phyloP scores from a whole-genome alignment of 2,113 vertebrate genomes.

The Podarcis muralis region DNA sequence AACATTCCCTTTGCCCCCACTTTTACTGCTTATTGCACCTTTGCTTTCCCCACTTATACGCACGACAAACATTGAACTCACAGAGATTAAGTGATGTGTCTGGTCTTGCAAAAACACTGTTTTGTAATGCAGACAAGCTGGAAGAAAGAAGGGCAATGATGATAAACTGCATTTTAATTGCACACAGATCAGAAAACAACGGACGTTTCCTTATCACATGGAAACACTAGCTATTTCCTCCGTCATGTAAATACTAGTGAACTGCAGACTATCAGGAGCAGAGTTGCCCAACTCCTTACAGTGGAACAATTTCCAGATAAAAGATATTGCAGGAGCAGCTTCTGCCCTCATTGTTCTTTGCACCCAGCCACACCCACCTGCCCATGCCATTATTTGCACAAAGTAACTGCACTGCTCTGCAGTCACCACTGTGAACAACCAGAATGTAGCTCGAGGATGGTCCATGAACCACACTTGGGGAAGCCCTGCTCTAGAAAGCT shows the following conservation, averaged over 20 bases:
- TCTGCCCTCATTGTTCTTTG: too few relatives aligned
- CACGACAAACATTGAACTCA: background rate
- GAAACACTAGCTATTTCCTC: background rate
- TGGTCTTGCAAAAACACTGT: constrained; percentile 5
- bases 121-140: background rate
- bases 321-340: background rate
- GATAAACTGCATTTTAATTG: background rate
- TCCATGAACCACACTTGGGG: too few relatives aligned
- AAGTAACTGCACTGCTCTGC: too few relatives aligned
- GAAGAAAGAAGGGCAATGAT: constrained; percentile 1
- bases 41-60: background rate
- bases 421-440: too few relatives aligned
- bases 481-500: background rate
- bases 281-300: background rate
- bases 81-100: constrained; percentile 3
- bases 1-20: background rate
- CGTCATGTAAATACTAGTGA: background rate
- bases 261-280: background rate
- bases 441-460: too few relatives aligned
- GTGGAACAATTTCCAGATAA: too few relatives aligned
- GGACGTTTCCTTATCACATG: background rate
- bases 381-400: too few relatives aligned
- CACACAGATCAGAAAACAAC: background rate
- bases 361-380: too few relatives aligned
- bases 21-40: background rate